These are phyloP conservation scores for Dicentrarchus labrax DNA, from an alignment of 2,113 vertebrate species.

Conservation along the genomic window DNA sequence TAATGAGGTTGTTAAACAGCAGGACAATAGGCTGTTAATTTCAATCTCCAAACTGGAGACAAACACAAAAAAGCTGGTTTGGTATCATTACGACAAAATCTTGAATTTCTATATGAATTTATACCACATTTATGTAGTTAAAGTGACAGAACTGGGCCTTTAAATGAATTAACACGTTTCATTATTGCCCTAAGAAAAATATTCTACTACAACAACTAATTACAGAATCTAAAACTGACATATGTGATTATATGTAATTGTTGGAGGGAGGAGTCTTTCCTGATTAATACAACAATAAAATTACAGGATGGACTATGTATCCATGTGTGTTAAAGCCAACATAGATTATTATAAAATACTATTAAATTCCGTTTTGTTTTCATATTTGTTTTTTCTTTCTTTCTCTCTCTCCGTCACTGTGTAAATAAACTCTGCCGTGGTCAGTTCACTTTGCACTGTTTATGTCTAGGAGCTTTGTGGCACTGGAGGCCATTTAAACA, in stretches of 20 bases:
- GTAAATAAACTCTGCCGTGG: slow-evolving; percentile 12
- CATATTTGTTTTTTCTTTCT: not conserved
- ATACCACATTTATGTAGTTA: not conserved
- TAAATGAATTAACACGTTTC: not conserved
- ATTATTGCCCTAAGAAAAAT: not conserved
- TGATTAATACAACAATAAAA: no score
- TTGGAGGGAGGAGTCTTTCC: no score
- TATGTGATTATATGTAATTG: not conserved
- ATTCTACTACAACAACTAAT: not conserved
- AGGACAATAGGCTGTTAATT: not conserved
- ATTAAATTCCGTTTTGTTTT: not conserved
- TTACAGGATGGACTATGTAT: no score
- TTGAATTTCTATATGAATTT: not conserved
- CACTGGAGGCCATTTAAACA: slow-evolving; percentile 51
- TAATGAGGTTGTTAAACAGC: not conserved
- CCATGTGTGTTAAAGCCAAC: not conserved
- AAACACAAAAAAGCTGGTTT: not conserved
- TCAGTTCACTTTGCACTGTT: slow-evolving; percentile 6
- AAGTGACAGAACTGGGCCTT: not conserved
- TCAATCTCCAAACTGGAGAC: no score
- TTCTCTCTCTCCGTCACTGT: not conserved
- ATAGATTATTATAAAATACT: not conserved
- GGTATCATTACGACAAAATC: not conserved
- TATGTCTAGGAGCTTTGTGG: slow-evolving; percentile 36
- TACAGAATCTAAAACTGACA: not conserved